Percentiles rank a stretch among this genome's conserved stretches.
These are phyloP conservation scores for Hydraecia micacea DNA, from an alignment of 2,888 invertebrate species.

Conservation along the genomic window DNA sequence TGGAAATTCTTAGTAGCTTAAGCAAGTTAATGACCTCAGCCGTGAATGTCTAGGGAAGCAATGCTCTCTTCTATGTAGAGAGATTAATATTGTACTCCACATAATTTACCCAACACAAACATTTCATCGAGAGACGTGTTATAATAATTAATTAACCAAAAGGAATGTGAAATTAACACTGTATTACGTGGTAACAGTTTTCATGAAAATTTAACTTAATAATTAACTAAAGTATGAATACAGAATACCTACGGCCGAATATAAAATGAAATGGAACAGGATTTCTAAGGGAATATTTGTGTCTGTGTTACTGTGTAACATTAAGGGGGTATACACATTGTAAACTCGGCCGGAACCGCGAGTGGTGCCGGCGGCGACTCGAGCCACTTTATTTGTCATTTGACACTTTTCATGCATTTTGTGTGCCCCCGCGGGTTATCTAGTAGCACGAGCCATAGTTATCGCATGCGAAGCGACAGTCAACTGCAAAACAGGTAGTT, in stretches of 20 bases:
- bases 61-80: constrained; percentile 1
- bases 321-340: constrained; percentile 26
- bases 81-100: constrained; percentile 9
- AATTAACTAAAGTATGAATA: constrained; percentile 28
- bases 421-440: background rate
- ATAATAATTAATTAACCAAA: constrained; percentile 41
- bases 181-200: constrained; percentile 21
- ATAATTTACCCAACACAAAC: constrained; percentile 38
- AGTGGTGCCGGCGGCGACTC: constrained; percentile 25
- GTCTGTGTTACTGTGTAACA: constrained; percentile 14
- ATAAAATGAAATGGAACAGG: constrained; percentile 33
- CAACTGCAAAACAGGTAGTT: background rate
- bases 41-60: background rate
- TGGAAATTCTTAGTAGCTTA: background rate
- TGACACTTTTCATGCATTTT: constrained; percentile 28
- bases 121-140: constrained; percentile 24
- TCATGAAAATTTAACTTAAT: constrained; percentile 33
- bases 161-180: constrained; percentile 35
- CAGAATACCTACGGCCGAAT: constrained; percentile 3
- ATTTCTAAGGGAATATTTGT: constrained; percentile 34
- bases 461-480: background rate
- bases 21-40: constrained; percentile 1
- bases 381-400: constrained; percentile 34
- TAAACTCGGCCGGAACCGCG: constrained; percentile 32
- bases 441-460: background rate